Base-by-base conservation (phyloP, 2,797 vertebrate genomes). In the Coracias cyanogaster region DNA sequence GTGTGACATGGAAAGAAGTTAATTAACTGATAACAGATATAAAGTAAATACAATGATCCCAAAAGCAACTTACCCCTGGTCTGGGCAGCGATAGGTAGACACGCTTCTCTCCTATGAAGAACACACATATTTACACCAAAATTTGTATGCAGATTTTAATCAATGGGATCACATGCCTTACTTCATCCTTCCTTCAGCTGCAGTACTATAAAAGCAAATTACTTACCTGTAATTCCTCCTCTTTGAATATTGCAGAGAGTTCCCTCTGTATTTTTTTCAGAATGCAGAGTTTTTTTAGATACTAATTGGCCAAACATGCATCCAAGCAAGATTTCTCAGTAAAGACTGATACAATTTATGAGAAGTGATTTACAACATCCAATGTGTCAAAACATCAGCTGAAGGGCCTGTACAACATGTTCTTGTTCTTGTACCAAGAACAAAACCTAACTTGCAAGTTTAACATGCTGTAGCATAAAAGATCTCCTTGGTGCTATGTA, bases 51-150 rank as follows among this genome's bases (percentile, higher is more conserved):
- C 9, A 84, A 51, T 7, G 58, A 45, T 79, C 15, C 31, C 31
- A 33, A 90, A 49, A 90, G 48, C 35, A 94, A 99, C 99, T 99
- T 98, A 99, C 99, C 98, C 98, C 98, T 43, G 99, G 98, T 98
- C 99, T 99, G 77, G 99, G 99, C 91, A 99, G 98, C 45, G 99
- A 99, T 85, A 99, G 97, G 98, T 99, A 99, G 52, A 98, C 97
- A 96, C 98, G 98, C 98, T 99, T 99, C 98, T 99, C 99, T 97
- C 99, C 99, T 99, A 96, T 55, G 96, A 98, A 94, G 87, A 97
- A 98, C 86, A 98, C 52, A 98, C 28, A 97, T 4, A 94, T 96
- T 92, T 97, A 98, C 33, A 95, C 90, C 45, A 77, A 82, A 82
- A 76, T 94, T 93, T 90, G 31, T 80, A 94, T 43, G 48, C 37